Conservation (phyloP, 2,797 vertebrate genomes). For the Pangasius macronema region DNA sequence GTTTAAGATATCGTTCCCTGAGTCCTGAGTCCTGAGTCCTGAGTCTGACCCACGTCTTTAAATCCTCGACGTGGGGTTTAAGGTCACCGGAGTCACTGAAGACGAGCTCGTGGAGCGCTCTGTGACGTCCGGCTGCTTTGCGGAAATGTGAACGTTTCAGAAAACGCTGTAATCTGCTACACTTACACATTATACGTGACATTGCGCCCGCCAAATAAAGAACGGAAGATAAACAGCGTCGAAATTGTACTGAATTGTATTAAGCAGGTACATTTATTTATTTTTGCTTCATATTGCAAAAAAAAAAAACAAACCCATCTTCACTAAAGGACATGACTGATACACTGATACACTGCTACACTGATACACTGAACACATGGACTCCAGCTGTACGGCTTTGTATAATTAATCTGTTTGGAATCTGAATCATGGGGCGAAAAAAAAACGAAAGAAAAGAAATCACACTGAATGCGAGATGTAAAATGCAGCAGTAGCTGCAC, state of each 20-base stretch:
- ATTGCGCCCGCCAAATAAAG: too few relatives aligned
- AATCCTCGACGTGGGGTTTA: not conserved
- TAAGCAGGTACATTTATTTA: not conserved
- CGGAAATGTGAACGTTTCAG: not conserved
- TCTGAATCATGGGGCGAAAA: conserved; percentile 2
- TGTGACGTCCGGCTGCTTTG: not conserved
- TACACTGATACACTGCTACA: not conserved
- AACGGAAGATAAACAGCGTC: not conserved
- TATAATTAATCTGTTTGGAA: conserved; percentile 11
- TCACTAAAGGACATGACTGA: not conserved
- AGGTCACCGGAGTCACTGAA: not conserved
- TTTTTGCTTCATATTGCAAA: not conserved
- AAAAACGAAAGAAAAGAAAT: not conserved
- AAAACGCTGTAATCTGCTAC: not conserved
- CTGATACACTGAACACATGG: not conserved
- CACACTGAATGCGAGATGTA: not conserved
- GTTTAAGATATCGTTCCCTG: not conserved
- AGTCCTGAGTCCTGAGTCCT: too few relatives aligned
- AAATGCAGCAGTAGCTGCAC: not conserved
- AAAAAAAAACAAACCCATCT: not conserved
- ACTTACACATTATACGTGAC: too few relatives aligned
- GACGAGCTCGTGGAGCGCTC: not conserved
- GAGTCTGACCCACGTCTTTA: not conserved
- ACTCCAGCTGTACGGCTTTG: not conserved
- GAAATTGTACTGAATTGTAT: not conserved